Base-by-base conservation (phyloP, 2,797 vertebrate genomes). In the Chromis chromis region DNA sequence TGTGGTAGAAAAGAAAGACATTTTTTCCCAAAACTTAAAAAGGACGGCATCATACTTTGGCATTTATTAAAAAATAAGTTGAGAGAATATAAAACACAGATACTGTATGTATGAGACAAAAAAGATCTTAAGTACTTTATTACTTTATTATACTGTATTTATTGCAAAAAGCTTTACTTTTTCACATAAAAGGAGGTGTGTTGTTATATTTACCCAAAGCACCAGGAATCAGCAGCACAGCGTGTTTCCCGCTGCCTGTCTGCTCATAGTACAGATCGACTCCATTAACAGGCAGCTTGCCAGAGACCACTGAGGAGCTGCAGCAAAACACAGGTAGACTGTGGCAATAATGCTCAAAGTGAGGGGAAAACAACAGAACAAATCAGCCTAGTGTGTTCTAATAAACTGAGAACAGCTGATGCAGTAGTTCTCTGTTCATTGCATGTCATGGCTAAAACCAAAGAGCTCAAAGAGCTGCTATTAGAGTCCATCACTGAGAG, bases 141-240 rank as follows among this genome's bases (percentile, higher is more conserved):
- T 2, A n/a, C n/a, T n/a, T n/a, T n/a, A n/a, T n/a, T n/a, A n/a
- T n/a, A n/a, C n/a, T n/a, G n/a, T n/a, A n/a, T n/a, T n/a, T 0
- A 17, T 21, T 58, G 21, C 1, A 4, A 60, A 22, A n/a, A 27
- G 21, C 3, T 5, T 46, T 17, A 17, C 14, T 19, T 4, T 11
- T 27, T 16, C 62, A 6, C 16, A 3, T 14, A 12, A 19, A n/a
- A 55, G 19, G 56, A 10, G 1, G 16, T 1, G n/a, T 25, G 52
- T 25, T 31, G 50, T 17, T 14, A 10, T 50, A 12, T 31, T 79
- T 86, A 97, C 97, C 97, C 82, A 99, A 77, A 91, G 96, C 96
- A 46, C 97, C 97, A 1, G 97, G 97, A 69, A 98, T 89, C 60
- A 98, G 85, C 74, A 99, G 91, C 69, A 97, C 84, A 0, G 89